Conservation (phyloP, 2,797 vertebrate species). For the Scleropages formosus region DNA sequence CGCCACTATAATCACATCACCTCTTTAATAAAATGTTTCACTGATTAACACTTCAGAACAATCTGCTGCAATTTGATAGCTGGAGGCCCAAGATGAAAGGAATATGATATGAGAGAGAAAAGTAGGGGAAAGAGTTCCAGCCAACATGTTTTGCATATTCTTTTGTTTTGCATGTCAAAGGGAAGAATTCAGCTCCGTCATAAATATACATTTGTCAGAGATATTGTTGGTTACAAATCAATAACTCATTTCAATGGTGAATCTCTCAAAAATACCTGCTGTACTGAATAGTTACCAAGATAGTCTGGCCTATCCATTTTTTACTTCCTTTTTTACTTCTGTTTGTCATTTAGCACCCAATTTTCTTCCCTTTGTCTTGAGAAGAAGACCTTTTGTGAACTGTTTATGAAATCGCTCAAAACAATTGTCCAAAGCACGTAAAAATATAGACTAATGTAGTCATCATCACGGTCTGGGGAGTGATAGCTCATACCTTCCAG, state of each 20-base stretch:
- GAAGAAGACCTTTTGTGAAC: too few relatives aligned
- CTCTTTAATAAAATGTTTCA: slow-evolving; percentile 4
- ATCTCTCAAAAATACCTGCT: too few relatives aligned
- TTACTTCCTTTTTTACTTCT: too few relatives aligned
- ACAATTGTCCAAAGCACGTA: too few relatives aligned
- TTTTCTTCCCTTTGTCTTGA: too few relatives aligned
- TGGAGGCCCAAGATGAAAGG: neutral
- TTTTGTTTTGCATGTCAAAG: neutral
- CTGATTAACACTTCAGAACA: neutral
- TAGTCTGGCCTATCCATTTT: too few relatives aligned
- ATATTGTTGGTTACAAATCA: neutral
- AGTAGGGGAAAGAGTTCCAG: neutral
- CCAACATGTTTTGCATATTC: neutral
- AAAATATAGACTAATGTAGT: too few relatives aligned
- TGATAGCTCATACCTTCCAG: too few relatives aligned
- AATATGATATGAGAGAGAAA: neutral
- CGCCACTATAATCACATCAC: neutral
- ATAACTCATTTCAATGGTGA: neutral
- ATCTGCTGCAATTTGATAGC: slow-evolving; percentile 9
- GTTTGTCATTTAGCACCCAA: too few relatives aligned
- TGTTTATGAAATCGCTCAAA: too few relatives aligned
- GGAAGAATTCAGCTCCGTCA: neutral
- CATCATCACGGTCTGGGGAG: too few relatives aligned
- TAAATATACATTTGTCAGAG: slow-evolving; percentile 4
- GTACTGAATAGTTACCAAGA: too few relatives aligned